Conservation (phyloP, 2,888 invertebrate genomes). For the Protonemura montana region DNA sequence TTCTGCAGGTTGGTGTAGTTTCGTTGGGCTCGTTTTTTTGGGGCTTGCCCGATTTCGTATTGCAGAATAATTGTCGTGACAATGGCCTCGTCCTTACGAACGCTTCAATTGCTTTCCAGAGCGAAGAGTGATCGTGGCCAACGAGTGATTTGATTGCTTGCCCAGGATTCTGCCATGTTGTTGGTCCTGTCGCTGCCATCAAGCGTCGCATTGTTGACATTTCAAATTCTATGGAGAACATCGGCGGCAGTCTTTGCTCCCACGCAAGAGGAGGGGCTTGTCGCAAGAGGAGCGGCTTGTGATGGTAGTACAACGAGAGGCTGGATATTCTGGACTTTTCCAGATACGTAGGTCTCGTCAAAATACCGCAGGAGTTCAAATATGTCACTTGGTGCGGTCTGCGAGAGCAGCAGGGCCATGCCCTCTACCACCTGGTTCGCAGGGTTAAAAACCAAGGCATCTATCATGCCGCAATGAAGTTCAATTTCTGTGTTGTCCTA, state of each 20-base stretch:
- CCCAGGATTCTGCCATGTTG: not conserved
- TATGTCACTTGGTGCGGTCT: not conserved
- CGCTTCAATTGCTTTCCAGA: slow-evolving; percentile 14
- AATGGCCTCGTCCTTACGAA: too few species aligned
- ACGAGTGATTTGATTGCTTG: not conserved
- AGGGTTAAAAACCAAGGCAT: not conserved
- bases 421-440: not conserved
- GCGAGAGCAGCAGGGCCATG: not conserved
- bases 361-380: not conserved
- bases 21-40: too few species aligned
- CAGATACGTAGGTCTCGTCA: slow-evolving; percentile 10
- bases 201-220: not conserved
- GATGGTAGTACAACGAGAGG: too few species aligned
- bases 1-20: too few species aligned
- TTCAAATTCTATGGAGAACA: not conserved
- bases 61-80: too few species aligned
- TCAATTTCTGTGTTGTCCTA: too few species aligned
- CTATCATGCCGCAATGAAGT: too few species aligned
- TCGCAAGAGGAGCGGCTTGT: too few species aligned
- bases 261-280: too few species aligned
- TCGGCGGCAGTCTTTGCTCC: not conserved
- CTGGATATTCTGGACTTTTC: not conserved
- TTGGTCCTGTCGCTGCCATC: slow-evolving; percentile 1
- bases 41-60: too few species aligned
- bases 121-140: not conserved